Evolutionary conservation across 1,140 invertebrate genomes (phyloP), one percentile per base, ranked within the genome.

Genomic region (Drosophila subpulchrella): DNA sequence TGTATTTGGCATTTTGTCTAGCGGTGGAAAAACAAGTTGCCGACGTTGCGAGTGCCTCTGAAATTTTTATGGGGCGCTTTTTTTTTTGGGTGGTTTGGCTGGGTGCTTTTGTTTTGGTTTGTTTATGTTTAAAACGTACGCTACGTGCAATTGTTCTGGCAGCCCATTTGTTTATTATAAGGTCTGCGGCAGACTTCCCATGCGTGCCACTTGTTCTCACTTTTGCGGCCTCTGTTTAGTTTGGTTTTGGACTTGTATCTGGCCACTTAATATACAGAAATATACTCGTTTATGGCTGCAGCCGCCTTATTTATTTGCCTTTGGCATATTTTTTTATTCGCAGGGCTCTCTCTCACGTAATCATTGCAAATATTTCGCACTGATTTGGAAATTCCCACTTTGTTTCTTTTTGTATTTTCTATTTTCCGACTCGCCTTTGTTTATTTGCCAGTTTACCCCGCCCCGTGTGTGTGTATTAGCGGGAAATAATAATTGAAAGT

Each of bases 81-180:
- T 57, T 65, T 57, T 47, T 63, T 47, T 15, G 32, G 50, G 10
- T 44, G 42, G 58, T 46, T 77, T 81, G 50, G 41, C 48, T 46
- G 15, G 46, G 11, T 36, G 60, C 61, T 66, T 54, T 81, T 63
- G 65, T 41, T 57, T 53, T 59, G 44, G 66, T 84, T 90, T 90
- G 84, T 89, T 89, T 89, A 89, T 86, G 79, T 88, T 83, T 86
- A 74, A 83, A 80, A 48, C 53, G 84, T 81, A 74, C 53, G 78
- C 78, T 83, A 73, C 79, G 84, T 88, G 84, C 72, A 89, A 89
- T 88, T 80, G 76, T 78, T 72, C 70, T 75, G 83, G 83, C 83
- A 88, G 83, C 65, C 74, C 73, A 77, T 88, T 88, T 88, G 83
- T 88, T 88, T 88, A 88, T 88, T 88, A 73, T 68, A 88, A 80